Percentiles rank a stretch among this genome's conserved stretches.
These are phyloP conservation scores for Pygathrix nemaeus DNA, from an alignment of 2,113 vertebrate species.

Conservation along the genomic window DNA sequence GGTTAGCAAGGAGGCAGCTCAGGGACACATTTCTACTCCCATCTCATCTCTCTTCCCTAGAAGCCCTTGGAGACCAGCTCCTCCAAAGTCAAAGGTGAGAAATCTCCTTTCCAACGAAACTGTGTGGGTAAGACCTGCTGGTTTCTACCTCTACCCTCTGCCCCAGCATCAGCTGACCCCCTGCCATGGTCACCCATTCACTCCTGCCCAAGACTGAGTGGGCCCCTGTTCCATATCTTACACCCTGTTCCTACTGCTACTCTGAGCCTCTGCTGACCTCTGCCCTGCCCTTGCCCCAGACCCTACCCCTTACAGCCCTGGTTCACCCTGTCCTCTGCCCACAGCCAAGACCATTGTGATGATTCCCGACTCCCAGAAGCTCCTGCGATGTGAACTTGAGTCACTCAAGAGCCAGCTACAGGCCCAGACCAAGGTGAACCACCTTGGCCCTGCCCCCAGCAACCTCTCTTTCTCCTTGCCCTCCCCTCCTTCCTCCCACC, in stretches of 20 bases:
- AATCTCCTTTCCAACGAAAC: not conserved
- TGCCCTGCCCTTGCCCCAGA: not conserved
- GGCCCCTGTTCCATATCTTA: not conserved
- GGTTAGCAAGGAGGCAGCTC: not conserved
- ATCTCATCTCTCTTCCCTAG: constrained; percentile 38
- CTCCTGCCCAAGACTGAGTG: not conserved
- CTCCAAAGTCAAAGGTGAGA: constrained; percentile 67
- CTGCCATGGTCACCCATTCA: not conserved
- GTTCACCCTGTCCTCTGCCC: not conserved
- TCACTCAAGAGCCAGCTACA: constrained; percentile 78
- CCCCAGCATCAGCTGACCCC: not conserved
- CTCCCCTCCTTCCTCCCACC: not conserved
- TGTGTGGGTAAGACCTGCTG: not conserved
- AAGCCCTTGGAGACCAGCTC: constrained; percentile 45
- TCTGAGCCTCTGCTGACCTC: not conserved
- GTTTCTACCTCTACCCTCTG: not conserved
- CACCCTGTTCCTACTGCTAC: not conserved
- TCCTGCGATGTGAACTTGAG: constrained; percentile 73
- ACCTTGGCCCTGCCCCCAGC: accelerated
- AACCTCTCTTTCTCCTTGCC: not conserved
- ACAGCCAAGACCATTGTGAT: constrained; percentile 33
- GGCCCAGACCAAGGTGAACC: constrained; percentile 78
- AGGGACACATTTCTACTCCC: not conserved
- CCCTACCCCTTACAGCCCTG: not conserved
- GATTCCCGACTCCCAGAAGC: constrained; percentile 67